phyloP scores from a whole-genome alignment of 2,113 vertebrate species.

The Anhinga anhinga region DNA sequence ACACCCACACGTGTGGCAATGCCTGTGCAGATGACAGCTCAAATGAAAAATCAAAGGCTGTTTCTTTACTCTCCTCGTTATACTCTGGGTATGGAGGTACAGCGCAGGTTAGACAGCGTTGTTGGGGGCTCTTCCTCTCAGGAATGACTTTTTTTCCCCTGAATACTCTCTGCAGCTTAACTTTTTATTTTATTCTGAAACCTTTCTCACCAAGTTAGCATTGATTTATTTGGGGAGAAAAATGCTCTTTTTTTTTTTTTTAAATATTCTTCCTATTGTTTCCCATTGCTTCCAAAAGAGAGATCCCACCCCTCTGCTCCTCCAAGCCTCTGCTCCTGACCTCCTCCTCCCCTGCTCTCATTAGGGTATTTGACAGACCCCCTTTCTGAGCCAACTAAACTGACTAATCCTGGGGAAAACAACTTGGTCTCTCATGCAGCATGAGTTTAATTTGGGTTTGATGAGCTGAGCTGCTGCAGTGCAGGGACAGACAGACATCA shows the following conservation, averaged over 20 bases:
- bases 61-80: not conserved
- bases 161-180: not conserved
- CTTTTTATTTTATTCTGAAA: not conserved
- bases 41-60: not conserved
- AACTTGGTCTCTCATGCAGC: not conserved
- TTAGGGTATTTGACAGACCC: not conserved
- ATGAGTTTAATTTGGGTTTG: not conserved
- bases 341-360: not conserved
- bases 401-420: not conserved
- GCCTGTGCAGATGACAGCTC: not conserved
- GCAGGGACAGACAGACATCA: not conserved
- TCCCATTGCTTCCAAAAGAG: not conserved
- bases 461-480: not conserved
- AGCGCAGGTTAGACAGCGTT: not conserved
- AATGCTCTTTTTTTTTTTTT: not conserved
- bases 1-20: fast-evolving
- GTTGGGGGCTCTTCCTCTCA: not conserved
- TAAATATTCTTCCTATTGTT: not conserved
- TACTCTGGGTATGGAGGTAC: no score
- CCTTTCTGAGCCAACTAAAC: not conserved
- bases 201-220: not conserved
- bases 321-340: not conserved
- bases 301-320: not conserved
- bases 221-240: not conserved
- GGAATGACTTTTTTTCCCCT: not conserved